A percentile compares a stretch with the other conserved stretches of the same genome.
phyloP scores from a whole-genome alignment of 2,113 vertebrate species.

The Sphaerodactylus townsendi region DNA sequence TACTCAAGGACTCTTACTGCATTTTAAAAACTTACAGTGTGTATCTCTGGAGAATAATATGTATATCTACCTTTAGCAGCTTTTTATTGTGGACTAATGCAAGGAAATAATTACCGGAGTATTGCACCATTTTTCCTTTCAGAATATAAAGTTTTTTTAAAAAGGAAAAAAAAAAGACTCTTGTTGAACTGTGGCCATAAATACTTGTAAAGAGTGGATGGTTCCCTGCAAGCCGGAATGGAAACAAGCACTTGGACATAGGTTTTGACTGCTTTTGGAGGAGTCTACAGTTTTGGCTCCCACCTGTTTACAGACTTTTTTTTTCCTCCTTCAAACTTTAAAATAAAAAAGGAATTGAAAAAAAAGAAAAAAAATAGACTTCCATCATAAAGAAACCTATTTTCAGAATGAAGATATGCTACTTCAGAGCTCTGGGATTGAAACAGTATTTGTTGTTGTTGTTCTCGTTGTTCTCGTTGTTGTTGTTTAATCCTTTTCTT shows the following conservation, averaged over 20 bases:
- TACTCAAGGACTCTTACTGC: constrained; percentile 94
- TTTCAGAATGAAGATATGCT: constrained; percentile 93
- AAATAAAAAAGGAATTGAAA: constrained; percentile 74
- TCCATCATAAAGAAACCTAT: constrained; percentile 86
- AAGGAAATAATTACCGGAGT: constrained; percentile 83
- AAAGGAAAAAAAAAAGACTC: constrained; percentile 71
- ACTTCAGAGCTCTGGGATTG: constrained; percentile 97
- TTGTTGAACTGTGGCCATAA: constrained; percentile 91
- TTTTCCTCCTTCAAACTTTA: constrained; percentile 80
- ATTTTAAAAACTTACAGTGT: constrained; percentile 81
- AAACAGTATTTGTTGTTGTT: constrained; percentile 87
- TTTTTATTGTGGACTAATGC: constrained; percentile 93
- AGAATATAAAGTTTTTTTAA: constrained; percentile 74
- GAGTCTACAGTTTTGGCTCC: constrained; percentile 81
- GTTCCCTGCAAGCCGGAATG: constrained; percentile 75
- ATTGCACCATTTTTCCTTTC: constrained; percentile 91
- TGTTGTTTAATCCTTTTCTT: constrained; percentile 74
- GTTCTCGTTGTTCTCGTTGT: constrained; percentile 44
- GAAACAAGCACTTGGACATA: constrained; percentile 83
- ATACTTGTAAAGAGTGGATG: constrained; percentile 70
- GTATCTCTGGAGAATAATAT: constrained; percentile 87
- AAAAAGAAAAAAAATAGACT: constrained; percentile 75
- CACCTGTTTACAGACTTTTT: constrained; percentile 88
- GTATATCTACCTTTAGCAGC: constrained; percentile 93
- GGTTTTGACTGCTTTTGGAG: constrained; percentile 89